Conservation (phyloP, 2,113 vertebrate species). For the Holacanthus passer region DNA sequence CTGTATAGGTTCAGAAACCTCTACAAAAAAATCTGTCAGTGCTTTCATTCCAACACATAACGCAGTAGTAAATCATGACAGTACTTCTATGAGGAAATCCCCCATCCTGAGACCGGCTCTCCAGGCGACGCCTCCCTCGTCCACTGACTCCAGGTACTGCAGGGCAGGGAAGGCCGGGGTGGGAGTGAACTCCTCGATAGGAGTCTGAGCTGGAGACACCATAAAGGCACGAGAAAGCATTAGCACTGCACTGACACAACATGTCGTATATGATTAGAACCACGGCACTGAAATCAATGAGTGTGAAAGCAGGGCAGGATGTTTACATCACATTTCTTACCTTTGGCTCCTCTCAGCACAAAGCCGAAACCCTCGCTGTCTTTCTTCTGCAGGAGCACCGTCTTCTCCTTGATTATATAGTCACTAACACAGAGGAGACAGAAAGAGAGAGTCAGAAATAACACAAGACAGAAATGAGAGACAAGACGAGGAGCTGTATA, state of each 20-base stretch:
- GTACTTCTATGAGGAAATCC: conserved; percentile 95
- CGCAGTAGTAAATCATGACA: neutral
- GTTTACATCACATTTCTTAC: conserved; percentile 78
- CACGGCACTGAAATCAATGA: neutral
- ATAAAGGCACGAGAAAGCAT: neutral
- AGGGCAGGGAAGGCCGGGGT: conserved; percentile 93
- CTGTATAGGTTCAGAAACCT: neutral
- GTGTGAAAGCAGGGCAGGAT: neutral
- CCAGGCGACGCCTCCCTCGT: conserved; percentile 95
- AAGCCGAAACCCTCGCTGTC: conserved; percentile 97
- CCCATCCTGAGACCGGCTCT: conserved; percentile 93
- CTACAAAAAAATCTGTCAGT: neutral
- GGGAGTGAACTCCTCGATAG: conserved; percentile 94
- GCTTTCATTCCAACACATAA: conserved; percentile 1
- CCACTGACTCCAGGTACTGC: conserved; percentile 94
- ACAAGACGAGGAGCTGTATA: too few relatives aligned
- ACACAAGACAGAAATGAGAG: conserved; percentile 7
- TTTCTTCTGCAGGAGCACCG: conserved; percentile 93
- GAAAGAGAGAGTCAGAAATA: neutral
- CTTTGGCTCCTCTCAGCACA: conserved; percentile 94
- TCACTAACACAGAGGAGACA: conserved; percentile 81
- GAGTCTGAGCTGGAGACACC: conserved; percentile 89
- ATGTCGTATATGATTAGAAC: neutral
- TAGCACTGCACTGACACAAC: neutral
- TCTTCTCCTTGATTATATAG: conserved; percentile 97